These are phyloP conservation scores for Simalia tracyae DNA, from an alignment of 2,797 vertebrate genomes.

Conservation along the genomic window DNA sequence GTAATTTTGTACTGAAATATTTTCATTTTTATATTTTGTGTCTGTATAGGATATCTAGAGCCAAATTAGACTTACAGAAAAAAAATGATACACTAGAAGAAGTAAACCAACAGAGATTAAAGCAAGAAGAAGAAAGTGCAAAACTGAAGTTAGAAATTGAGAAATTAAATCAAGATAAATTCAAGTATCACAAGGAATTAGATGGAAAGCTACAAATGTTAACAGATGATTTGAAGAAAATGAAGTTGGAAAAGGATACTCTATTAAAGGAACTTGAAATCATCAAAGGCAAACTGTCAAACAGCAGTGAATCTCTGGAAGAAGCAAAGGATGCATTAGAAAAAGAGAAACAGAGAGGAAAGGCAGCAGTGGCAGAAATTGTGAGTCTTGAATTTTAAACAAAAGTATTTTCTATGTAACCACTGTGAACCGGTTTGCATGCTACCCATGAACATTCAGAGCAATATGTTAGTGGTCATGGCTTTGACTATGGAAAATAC, in stretches of 20 bases:
- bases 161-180: constrained; percentile 79
- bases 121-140: constrained; percentile 77
- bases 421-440: neutral
- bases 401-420: neutral
- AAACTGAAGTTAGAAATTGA: constrained; percentile 80
- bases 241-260: constrained; percentile 79
- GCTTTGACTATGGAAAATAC: neutral
- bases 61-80: constrained; percentile 84
- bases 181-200: constrained; percentile 76
- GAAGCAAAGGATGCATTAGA: constrained; percentile 83
- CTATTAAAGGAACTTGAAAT: constrained; percentile 79
- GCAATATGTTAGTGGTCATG: neutral
- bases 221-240: constrained; percentile 76
- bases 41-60: constrained; percentile 65
- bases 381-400: constrained; percentile 71
- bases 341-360: constrained; percentile 83
- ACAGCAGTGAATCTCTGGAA: constrained; percentile 81
- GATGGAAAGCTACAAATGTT: constrained; percentile 77
- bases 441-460: constrained; percentile 18
- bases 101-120: constrained; percentile 75
- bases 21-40: constrained; percentile 38
- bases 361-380: constrained; percentile 81
- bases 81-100: constrained; percentile 81
- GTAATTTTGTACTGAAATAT: neutral
- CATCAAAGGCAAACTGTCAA: constrained; percentile 79